Evolutionary conservation across 2,797 vertebrate species (phyloP).

Genomic region (Artibeus lituratus): DNA sequence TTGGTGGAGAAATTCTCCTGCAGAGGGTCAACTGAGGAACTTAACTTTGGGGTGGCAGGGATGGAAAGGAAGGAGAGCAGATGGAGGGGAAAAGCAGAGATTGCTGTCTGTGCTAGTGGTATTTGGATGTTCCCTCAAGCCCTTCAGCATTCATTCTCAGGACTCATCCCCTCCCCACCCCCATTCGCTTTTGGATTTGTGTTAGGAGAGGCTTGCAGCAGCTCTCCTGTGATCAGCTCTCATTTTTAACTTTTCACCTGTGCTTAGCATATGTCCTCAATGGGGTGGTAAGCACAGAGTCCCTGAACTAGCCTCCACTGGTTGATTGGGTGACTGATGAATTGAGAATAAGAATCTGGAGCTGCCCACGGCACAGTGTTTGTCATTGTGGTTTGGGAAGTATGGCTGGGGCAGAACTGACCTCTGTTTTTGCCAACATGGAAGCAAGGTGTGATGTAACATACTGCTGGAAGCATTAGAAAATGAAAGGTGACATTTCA

Average conservation of each 20-base stretch:
- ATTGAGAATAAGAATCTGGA: not conserved
- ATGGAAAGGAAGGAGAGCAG: not conserved
- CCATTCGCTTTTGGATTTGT: not conserved
- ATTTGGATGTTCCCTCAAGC: not conserved
- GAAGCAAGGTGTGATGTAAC: not conserved
- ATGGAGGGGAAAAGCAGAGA: not conserved
- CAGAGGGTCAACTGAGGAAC: not conserved
- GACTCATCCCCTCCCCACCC: not conserved
- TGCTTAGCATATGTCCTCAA: not conserved
- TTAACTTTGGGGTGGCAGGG: not conserved
- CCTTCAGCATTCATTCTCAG: not conserved
- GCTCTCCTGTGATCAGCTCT: not conserved
- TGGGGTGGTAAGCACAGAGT: not conserved
- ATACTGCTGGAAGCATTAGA: not conserved
- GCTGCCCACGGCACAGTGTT: not conserved
- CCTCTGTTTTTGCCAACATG: constrained; percentile 45
- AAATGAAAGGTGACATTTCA: constrained; percentile 68
- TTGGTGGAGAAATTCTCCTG: not conserved
- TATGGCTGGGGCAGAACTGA: not conserved
- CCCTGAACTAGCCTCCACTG: not conserved
- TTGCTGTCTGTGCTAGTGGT: not conserved
- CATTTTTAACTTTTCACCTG: not conserved
- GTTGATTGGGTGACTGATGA: not conserved
- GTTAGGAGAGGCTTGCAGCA: not conserved
- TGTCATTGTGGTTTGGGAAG: not conserved